Evolutionary conservation across 2,888 invertebrate genomes (phyloP).

Genomic region (Tupiocoris notatus): DNA sequence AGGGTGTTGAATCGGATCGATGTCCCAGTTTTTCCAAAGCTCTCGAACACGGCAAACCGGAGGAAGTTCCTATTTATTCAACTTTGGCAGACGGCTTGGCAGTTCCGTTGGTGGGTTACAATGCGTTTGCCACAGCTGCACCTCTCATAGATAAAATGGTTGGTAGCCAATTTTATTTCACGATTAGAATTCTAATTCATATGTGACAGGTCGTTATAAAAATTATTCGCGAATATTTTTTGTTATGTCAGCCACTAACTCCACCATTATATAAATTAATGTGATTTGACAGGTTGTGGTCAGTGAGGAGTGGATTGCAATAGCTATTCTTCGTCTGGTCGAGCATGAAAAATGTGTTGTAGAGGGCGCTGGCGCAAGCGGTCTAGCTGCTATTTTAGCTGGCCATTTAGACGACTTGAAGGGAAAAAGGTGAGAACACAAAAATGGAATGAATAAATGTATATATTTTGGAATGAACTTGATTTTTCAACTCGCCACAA

Average conservation of each 20-base stretch:
- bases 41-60: slow-evolving; percentile 67
- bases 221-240: neutral
- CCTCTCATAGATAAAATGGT: slow-evolving; percentile 75
- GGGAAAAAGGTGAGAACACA: slow-evolving; percentile 74
- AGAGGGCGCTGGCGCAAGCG: slow-evolving; percentile 86
- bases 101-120: slow-evolving; percentile 82
- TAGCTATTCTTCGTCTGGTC: slow-evolving; percentile 73
- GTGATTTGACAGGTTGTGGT: slow-evolving; percentile 68
- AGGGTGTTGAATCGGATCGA: slow-evolving; percentile 90
- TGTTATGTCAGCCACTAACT: too few species aligned
- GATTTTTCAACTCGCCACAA: too few species aligned
- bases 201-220: too few species aligned
- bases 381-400: slow-evolving; percentile 79
- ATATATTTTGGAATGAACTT: neutral
- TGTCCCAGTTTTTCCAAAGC: slow-evolving; percentile 83
- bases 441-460: neutral
- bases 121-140: slow-evolving; percentile 74
- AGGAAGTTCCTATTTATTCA: slow-evolving; percentile 65
- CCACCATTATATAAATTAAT: too few species aligned
- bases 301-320: slow-evolving; percentile 78
- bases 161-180: neutral
- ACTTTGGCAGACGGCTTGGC: slow-evolving; percentile 87
- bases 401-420: slow-evolving; percentile 75
- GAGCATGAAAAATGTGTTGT: slow-evolving; percentile 87
- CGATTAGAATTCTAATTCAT: neutral